Percentiles rank a stretch among this genome's conserved stretches.
These are phyloP conservation scores for Nasonia vitripennis DNA, from an alignment of 1,140 invertebrate genomes.

Conservation along the genomic window DNA sequence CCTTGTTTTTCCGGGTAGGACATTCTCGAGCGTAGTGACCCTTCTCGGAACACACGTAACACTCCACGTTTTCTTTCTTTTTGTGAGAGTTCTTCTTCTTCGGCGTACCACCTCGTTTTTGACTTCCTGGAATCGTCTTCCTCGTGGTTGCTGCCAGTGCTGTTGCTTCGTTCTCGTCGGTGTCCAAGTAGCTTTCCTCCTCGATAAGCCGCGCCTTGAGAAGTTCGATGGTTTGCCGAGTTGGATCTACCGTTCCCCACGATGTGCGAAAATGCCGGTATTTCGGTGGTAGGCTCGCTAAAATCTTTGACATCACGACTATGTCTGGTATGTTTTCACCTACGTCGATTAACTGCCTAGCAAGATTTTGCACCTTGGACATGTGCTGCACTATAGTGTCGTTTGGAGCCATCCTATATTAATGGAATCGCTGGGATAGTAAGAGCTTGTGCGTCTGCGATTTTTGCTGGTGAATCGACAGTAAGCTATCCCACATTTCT, in stretches of 20 bases:
- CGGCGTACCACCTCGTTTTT: background rate
- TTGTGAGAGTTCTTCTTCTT: background rate
- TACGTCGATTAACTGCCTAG: conserved; percentile 37
- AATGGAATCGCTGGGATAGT: conserved; percentile 47
- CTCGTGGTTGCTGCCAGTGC: background rate
- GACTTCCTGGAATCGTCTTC: background rate
- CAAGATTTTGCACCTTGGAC: conserved; percentile 49
- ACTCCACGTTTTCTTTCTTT: conserved; percentile 37
- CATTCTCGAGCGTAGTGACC: conserved; percentile 32
- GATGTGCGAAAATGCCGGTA: conserved; percentile 45
- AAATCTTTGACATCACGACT: conserved; percentile 53
- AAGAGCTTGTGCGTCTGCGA: conserved; percentile 44
- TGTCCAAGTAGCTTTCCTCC: conserved; percentile 29
- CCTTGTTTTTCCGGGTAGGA: background rate
- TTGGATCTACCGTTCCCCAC: conserved; percentile 51
- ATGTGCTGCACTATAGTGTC: conserved; percentile 43
- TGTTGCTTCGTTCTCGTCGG: background rate
- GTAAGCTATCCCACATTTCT: conserved; percentile 52
- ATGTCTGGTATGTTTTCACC: conserved; percentile 51
- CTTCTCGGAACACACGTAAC: conserved; percentile 47
- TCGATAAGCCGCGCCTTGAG: conserved; percentile 39
- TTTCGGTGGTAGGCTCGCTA: conserved; percentile 42
- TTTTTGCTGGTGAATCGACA: conserved; percentile 46
- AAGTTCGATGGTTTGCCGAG: conserved; percentile 18
- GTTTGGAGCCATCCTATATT: conserved; percentile 42